Base-by-base conservation (phyloP, 2,888 invertebrate genomes). In the Cryptus armator region DNA sequence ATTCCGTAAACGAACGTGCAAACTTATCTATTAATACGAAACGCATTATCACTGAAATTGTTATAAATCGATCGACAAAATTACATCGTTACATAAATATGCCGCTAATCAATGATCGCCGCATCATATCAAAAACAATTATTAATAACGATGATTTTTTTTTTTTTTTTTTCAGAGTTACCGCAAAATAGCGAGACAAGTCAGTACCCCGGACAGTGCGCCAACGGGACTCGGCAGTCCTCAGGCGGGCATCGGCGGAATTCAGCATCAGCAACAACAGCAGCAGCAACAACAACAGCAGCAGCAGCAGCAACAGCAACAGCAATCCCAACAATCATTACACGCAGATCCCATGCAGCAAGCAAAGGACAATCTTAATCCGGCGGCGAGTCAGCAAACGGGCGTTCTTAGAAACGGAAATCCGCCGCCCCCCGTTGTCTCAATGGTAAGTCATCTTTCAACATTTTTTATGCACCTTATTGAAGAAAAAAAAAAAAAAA, bases 311-410 rank as follows among this genome's bases (percentile, higher is more conserved):
- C 91, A 91, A 83, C 91, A 88, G 70, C 90, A 92, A 82, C 88
- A 89, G 81, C 92, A 92, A 88, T 87, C 90, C 70, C 92, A 92
- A 84, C 91, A 91, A 89, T 85, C 91, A 67, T 87, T 92, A 81
- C 92, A 92, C 89, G 84, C 88, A 75, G 93, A 93, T 88, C 92
- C 93, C 86, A 93, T 93, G 93, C 93, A 93, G 93, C 93, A 93
- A 83, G 90, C 93, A 88, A 93, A 93, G 90, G 93, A 93, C 89
- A 92, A 90, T 89, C 91, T 93, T 19, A 93, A 92, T 88, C 90
- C 93, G 71, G 91, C 91, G 87, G 91, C 90, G 88, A 92, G 90
- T 89, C 93, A 93, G 89, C 93, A 93, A 90, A 86, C 93, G 83
- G 92, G 92, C 83, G 89, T 90, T 83, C 91, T 93, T 48, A 91